Percentiles rank a stretch among this genome's conserved stretches.
These are phyloP conservation scores for Diabrotica undecimpunctata DNA, from an alignment of 1,140 invertebrate genomes.

Conservation along the genomic window DNA sequence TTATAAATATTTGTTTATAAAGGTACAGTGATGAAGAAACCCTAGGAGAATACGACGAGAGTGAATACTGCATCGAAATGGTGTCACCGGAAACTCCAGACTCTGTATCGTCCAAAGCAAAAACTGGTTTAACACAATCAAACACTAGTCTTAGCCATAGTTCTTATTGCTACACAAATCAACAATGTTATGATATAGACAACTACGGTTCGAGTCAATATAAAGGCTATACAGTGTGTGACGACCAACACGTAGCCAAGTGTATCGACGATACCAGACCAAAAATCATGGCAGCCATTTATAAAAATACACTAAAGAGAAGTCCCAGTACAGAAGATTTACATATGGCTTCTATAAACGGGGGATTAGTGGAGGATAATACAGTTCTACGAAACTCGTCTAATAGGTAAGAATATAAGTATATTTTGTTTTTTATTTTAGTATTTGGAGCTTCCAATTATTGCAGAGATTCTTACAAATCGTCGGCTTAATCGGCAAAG, in stretches of 20 bases:
- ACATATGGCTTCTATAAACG: conserved; percentile 19
- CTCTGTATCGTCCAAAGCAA: conserved; percentile 35
- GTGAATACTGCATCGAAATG: conserved; percentile 43
- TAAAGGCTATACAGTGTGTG: conserved; percentile 54
- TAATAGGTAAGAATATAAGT: too few relatives aligned
- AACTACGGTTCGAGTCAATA: conserved; percentile 61
- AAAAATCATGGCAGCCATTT: conserved; percentile 62
- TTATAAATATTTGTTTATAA: too few relatives aligned
- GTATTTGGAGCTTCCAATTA: too few relatives aligned
- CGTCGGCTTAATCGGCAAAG: too few relatives aligned
- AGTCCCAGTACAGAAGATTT: conserved; percentile 15
- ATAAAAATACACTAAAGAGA: conserved; percentile 50
- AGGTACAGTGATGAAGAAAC: conserved; percentile 46
- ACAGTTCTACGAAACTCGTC: too few relatives aligned
- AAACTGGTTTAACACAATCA: conserved; percentile 72
- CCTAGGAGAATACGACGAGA: conserved; percentile 50
- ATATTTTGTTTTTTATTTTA: too few relatives aligned
- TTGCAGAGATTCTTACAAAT: too few relatives aligned
- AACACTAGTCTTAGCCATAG: conserved; percentile 69
- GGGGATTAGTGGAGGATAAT: neutral
- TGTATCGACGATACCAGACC: conserved; percentile 56
- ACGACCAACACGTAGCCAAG: conserved; percentile 49
- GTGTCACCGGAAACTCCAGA: conserved; percentile 35
- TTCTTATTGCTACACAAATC: conserved; percentile 72
- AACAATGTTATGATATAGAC: conserved; percentile 70